Evolutionary conservation across 2,888 invertebrate species (phyloP).

Genomic region (Masnerella sp.): DNA sequence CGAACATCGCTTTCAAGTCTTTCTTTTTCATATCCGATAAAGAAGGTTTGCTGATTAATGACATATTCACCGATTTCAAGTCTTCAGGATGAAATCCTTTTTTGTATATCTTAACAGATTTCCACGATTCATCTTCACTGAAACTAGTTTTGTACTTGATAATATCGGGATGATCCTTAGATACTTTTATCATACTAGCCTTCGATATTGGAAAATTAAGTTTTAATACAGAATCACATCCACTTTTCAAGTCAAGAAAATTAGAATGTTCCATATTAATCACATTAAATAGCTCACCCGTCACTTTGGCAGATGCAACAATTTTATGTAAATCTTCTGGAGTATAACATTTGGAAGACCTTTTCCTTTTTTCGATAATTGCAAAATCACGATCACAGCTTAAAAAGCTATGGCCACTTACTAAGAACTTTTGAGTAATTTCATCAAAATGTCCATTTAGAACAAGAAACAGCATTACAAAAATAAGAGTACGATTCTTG

Average conservation of each 20-base stretch:
- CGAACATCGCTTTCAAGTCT: slow-evolving; percentile 13
- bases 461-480: background rate
- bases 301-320: background rate
- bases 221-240: too few relatives aligned
- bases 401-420: slow-evolving; percentile 17
- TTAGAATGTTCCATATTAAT: slow-evolving; percentile 1
- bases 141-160: background rate
- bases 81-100: background rate
- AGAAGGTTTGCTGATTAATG: too few relatives aligned
- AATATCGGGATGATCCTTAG: slow-evolving; percentile 3
- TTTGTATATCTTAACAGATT: background rate
- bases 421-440: slow-evolving; percentile 19
- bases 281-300: background rate
- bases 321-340: background rate
- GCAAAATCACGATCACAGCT: slow-evolving; percentile 18
- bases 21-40: slow-evolving; percentile 2
- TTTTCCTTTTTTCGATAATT: slow-evolving; percentile 16
- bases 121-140: slow-evolving; percentile 1
- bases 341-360: background rate
- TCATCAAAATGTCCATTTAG: background rate
- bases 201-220: too few relatives aligned
- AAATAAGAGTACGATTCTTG: background rate
- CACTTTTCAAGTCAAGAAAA: background rate
- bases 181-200: slow-evolving; percentile 5
- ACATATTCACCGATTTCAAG: background rate